Evolutionary conservation across 2,113 vertebrate genomes (phyloP), one percentile per base, ranked within the genome.

Genomic region (Puffinus mauretanicus): DNA sequence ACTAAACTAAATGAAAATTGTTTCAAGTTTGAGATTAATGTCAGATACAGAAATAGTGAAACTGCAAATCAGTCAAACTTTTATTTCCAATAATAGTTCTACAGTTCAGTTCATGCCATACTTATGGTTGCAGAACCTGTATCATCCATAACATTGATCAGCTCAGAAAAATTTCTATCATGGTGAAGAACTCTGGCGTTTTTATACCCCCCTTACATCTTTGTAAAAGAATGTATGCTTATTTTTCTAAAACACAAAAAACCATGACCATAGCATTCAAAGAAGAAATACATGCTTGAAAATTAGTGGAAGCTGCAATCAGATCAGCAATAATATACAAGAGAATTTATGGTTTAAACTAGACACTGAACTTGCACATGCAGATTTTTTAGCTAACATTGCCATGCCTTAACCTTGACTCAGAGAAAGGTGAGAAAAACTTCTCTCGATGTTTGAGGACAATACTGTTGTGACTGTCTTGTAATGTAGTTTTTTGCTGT

Each of bases 221-320:
- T 67, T 25, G 26, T 58, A 64, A 54, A 71, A 90, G 15, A 78
- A 44, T 4, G 8, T 44, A 52, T 21, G 22, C 6, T 62, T 55
- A n/a, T 29, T 83, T 90, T 55, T 36, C 52, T 72, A 47, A 82
- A 86, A 40, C 22, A 67, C 22, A n/a, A 51, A 61, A 49, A 38
- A 1, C 2, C 22, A 66, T 44, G 36, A 76, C 51, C 16, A 66
- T 14, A 25, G 24, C 24, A 92, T 44, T 30, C 34, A 54, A 86
- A 91, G 58, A 88, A 95, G 60, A 92, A 91, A 64, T 8, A 51
- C 87, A 90, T 77, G 89, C 94, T 67, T 83, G 85, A 93, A 94
- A 93, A 83, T 95, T 88, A 97, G 91, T 91, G 79, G 51, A 88
- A 88, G 64, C n/a, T 95, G 64, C 73, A 82, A 65, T 51, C 46